Conservation (phyloP, 2,113 vertebrate species). For the Leptodactylus fuscus region DNA sequence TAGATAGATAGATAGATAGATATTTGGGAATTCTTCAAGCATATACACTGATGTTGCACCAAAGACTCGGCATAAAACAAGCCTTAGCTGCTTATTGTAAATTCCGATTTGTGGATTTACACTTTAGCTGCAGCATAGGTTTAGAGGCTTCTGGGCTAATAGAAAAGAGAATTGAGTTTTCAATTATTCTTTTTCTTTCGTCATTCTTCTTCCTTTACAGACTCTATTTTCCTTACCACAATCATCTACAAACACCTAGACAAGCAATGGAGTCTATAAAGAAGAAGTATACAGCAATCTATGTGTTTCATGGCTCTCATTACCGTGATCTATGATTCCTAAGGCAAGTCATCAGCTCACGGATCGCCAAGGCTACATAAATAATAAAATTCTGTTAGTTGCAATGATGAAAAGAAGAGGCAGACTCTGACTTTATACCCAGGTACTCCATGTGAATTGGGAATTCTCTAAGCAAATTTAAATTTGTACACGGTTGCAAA, state of each 20-base stretch:
- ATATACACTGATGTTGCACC: too few relatives aligned
- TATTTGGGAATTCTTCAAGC: too few relatives aligned
- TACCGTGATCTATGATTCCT: conserved; percentile 17
- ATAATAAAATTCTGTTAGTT: not conserved
- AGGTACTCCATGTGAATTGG: not conserved
- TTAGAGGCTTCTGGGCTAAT: too few relatives aligned
- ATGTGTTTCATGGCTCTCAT: conserved; percentile 12
- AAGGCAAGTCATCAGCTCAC: conserved; percentile 3
- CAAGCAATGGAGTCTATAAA: not conserved
- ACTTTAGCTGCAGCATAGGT: too few relatives aligned
- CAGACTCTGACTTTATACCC: not conserved
- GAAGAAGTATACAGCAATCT: conserved; percentile 3
- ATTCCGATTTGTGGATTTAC: too few relatives aligned
- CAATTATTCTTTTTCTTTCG: not conserved
- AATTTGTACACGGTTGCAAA: not conserved
- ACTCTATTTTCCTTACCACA: not conserved
- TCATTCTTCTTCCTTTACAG: not conserved
- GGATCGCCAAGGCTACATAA: not conserved
- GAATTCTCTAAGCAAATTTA: not conserved
- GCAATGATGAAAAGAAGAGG: conserved; percentile 7
- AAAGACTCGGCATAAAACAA: too few relatives aligned
- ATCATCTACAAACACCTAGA: not conserved
- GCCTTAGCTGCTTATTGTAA: too few relatives aligned
- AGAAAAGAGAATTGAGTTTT: not conserved
- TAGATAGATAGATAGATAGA: too few relatives aligned